Base-by-base conservation (phyloP, 2,797 vertebrate genomes). In the Intellagama lesueurii region DNA sequence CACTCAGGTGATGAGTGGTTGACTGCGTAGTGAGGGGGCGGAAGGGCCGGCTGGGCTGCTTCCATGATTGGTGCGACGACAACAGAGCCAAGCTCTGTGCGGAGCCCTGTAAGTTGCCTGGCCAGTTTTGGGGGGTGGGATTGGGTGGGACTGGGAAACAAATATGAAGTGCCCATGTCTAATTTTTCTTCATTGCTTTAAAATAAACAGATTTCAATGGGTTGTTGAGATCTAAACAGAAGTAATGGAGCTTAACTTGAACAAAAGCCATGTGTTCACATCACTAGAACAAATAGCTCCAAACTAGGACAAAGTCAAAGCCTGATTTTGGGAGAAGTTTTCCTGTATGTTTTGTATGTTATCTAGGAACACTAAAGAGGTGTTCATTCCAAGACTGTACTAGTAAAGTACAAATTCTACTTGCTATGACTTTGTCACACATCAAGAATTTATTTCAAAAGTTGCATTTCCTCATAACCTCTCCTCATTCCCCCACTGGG, bases 391-490 rank as follows among this genome's bases (percentile, higher is more conserved):
- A 73, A 73, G 66, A 64, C 16, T 89, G 78, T 76, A 64, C 69
- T 35, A 6, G 40, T 0, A 88, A 66, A 0, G 68, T 44, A 64
- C 19, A 40, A n/a, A 77, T 70, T 52, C n/a, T 1, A 70, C 22
- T 64, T 91, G 83, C 26, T 91, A 52, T n/a, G 85, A 19, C 72
- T 94, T 87, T 82, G 30, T 93, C 77, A 79, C 72, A 79, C n/a
- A 26, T 85, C 87, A 93, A 91, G 73, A 89, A 95, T 90, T 93
- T 87, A 76, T 85, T 83, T 87, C 83, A 92, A 89, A 5, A 89
- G 83, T 93, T 81, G 77, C 47, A 87, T 56, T 32, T 19, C 3
- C 30, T 60, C 52, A 56, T 56, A 56, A 14, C 52, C 14, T 19
- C 52, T 75, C 69, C 60, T 40, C 2, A 44, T 35, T 76, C 73